A percentile compares a stretch with the other conserved stretches of the same genome.
Evolutionary conservation across 2,888 invertebrate species (phyloP).

Genomic region (Argyresthia goedartella): DNA sequence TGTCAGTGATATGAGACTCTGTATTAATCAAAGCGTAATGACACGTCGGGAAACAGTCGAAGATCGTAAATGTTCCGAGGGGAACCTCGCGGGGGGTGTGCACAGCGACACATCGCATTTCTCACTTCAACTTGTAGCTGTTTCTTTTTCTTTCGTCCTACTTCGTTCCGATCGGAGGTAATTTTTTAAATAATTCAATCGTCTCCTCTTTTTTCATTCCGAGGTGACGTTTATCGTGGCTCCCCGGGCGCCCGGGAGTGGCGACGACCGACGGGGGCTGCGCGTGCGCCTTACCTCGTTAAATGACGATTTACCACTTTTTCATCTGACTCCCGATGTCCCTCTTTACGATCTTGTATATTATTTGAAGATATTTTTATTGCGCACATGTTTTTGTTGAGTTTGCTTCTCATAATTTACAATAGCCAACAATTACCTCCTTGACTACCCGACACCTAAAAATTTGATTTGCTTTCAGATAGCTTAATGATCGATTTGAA

Average conservation of each 20-base stretch:
- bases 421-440: too few relatives aligned
- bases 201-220: constrained; percentile 58
- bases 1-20: constrained; percentile 38
- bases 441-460: too few relatives aligned
- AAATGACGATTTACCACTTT: constrained; percentile 60
- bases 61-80: background rate
- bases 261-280: constrained; percentile 17
- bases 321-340: constrained; percentile 57
- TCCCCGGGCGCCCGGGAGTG: constrained; percentile 46
- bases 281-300: constrained; percentile 37
- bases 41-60: constrained; percentile 14
- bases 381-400: background rate
- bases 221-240: constrained; percentile 62
- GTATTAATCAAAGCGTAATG: constrained; percentile 56
- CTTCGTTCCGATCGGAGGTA: constrained; percentile 52
- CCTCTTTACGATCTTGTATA: constrained; percentile 60
- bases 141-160: constrained; percentile 48
- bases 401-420: too few relatives aligned
- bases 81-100: constrained; percentile 46
- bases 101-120: constrained; percentile 57
- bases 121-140: constrained; percentile 63
- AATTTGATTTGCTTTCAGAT: too few relatives aligned
- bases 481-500: too few relatives aligned
- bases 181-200: constrained; percentile 41
- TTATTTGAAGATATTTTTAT: constrained; percentile 34